A percentile compares a stretch with the other conserved stretches of the same genome.
Evolutionary conservation across 64 coral and sea anemone species (phyloP).

Genomic region (Hydrozoanthus tunicans): DNA sequence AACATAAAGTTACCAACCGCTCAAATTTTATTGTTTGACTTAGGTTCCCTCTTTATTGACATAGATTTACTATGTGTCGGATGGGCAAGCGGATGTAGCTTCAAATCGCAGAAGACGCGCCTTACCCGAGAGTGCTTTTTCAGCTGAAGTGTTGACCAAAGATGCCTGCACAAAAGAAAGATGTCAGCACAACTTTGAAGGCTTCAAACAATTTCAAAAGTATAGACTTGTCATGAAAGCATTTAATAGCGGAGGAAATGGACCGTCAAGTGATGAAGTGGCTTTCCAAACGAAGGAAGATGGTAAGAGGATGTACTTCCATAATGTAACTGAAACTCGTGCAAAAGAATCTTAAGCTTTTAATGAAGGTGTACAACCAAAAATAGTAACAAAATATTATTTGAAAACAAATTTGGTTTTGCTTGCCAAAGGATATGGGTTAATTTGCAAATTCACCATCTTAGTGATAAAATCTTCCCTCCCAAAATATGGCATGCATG

Average conservation of each 20-base stretch:
- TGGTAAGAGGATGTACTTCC: conserved; percentile 32
- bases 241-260: conserved; percentile 77
- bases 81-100: background rate
- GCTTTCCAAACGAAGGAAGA: background rate
- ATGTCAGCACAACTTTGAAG: conserved; percentile 17
- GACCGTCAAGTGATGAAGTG: conserved; percentile 54
- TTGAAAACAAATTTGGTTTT: too few relatives aligned
- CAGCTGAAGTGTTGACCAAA: background rate
- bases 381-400: too few relatives aligned
- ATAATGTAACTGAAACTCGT: too few relatives aligned
- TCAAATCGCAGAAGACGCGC: background rate
- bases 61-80: conserved; percentile 21
- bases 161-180: background rate
- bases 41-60: background rate
- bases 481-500: too few relatives aligned
- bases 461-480: too few relatives aligned
- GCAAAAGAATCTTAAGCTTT: too few relatives aligned
- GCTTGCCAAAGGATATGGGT: too few relatives aligned
- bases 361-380: too few relatives aligned
- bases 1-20: too few relatives aligned
- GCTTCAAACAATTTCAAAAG: conserved; percentile 13
- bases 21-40: background rate
- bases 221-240: conserved; percentile 62
- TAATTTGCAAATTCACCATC: too few relatives aligned
- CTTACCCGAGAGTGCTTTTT: conserved; percentile 49